Evolutionary conservation across 2,113 vertebrate species (phyloP), one percentile per base, ranked within the genome.

Genomic region (Panthera tigris): DNA sequence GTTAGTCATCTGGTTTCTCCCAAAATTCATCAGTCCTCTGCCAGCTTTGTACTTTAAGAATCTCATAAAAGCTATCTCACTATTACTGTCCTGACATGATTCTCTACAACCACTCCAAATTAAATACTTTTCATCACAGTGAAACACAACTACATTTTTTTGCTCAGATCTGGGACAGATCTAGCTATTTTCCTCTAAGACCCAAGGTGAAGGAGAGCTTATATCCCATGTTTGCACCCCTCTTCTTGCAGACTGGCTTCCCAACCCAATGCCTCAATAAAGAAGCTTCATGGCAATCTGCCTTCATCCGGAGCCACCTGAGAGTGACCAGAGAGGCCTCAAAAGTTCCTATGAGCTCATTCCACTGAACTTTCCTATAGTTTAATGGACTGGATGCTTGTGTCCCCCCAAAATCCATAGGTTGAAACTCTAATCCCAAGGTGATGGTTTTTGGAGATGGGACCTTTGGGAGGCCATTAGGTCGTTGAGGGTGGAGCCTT

Each of bases 41-140:
- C 91, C 95, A 95, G 89, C 48, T 74, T 69, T 57, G 52, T 82
- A 48, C 81, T 88, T 94, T 52, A 87, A 96, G 87, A 82, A 80
- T 86, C 63, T 85, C 83, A 41, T 74, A 89, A 91, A 97, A 94
- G 5, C 71, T 78, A 57, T 63, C 66, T 65, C 88, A 18, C 71
- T 83, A 1, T 95, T 31, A 82, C 78, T 93, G 39, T 85, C 78
- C 78, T 79, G 68, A 94, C 91, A 86, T 13, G 81, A 79, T 79
- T 95, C 71, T 96, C 80, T 85, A n/a, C 39, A 92, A 71, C 23
- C 80, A 82, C 52, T 81, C 21, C 39, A 83, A 92, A 89, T 65
- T 57, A 89, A 94, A 79, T 3, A 61, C 15, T 73, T 93, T 84
- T 92, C 8, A 61, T 73, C 52, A 36, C 1, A 31, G 15, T 36